These are phyloP conservation scores for Malthinus flaveolus DNA, from an alignment of 2,888 invertebrate genomes.

Conservation along the genomic window DNA sequence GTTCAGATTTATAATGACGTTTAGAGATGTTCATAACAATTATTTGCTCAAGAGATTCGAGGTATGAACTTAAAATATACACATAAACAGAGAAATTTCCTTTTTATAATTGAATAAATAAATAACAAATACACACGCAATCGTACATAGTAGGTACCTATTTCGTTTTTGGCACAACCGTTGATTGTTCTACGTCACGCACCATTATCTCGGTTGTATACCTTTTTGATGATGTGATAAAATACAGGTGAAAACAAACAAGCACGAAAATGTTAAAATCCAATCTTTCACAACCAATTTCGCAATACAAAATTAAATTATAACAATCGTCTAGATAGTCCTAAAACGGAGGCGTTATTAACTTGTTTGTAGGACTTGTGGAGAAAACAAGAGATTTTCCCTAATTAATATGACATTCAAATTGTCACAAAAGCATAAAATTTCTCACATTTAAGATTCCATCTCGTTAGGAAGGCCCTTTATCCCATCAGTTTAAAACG, in stretches of 20 bases:
- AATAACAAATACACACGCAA: slow-evolving; percentile 19
- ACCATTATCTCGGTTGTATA: slow-evolving; percentile 1
- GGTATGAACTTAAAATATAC: background rate
- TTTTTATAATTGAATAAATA: slow-evolving; percentile 11
- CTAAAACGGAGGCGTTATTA: too few relatives aligned
- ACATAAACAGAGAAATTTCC: background rate
- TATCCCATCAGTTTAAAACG: slow-evolving; percentile 12
- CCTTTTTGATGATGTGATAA: slow-evolving; percentile 2
- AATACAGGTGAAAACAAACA: slow-evolving; percentile 4
- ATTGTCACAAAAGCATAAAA: background rate
- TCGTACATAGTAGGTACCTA: slow-evolving; percentile 9
- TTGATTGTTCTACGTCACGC: slow-evolving; percentile 17
- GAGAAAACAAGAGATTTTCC: too few relatives aligned
- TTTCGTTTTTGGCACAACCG: slow-evolving; percentile 13
- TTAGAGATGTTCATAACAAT: background rate
- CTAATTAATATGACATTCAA: too few relatives aligned
- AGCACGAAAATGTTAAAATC: slow-evolving; percentile 1
- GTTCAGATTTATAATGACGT: too few relatives aligned
- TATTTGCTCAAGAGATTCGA: background rate
- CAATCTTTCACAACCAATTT: background rate
- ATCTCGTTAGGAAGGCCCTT: slow-evolving; percentile 11
- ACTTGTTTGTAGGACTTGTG: too few relatives aligned
- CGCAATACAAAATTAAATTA: too few relatives aligned
- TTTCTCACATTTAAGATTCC: background rate
- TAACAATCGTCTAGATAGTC: too few relatives aligned